phyloP scores from a whole-genome alignment of 2,888 invertebrate species.

The Amaurobius ferox region DNA sequence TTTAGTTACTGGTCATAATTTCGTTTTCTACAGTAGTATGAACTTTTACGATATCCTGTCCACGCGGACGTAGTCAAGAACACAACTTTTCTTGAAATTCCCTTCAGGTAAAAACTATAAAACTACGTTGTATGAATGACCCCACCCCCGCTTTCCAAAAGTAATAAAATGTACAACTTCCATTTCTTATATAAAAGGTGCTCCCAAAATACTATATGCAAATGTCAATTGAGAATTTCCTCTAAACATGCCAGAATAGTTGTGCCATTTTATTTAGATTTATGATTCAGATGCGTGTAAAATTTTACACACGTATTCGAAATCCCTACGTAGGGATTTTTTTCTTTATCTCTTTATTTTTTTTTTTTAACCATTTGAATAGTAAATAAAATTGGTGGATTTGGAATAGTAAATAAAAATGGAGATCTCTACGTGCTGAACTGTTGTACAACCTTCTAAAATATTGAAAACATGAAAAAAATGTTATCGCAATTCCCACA shows the following conservation, averaged over 20 bases:
- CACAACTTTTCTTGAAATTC: neutral
- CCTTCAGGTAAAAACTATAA: neutral
- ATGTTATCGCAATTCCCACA: too few relatives aligned
- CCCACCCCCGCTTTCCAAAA: neutral
- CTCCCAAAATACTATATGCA: slow-evolving; percentile 45
- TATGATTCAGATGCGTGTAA: neutral
- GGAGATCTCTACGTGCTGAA: too few relatives aligned
- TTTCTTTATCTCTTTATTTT: too few relatives aligned
- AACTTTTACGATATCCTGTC: too few relatives aligned
- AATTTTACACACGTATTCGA: neutral
- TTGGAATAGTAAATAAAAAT: too few relatives aligned
- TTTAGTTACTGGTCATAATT: too few relatives aligned
- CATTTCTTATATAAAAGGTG: neutral
- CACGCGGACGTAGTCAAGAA: too few relatives aligned
- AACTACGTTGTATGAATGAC: neutral
- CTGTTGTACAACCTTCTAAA: too few relatives aligned
- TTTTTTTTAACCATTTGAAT: too few relatives aligned
- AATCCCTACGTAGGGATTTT: neutral
- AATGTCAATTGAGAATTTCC: slow-evolving; percentile 25
- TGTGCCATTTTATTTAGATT: neutral
- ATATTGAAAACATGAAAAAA: too few relatives aligned
- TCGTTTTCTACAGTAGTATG: too few relatives aligned
- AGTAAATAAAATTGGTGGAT: too few relatives aligned
- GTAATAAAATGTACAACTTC: neutral
- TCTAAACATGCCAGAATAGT: neutral